Evolutionary conservation across 2,888 invertebrate genomes (phyloP).

Genomic region (Melinaea marsaeus): DNA sequence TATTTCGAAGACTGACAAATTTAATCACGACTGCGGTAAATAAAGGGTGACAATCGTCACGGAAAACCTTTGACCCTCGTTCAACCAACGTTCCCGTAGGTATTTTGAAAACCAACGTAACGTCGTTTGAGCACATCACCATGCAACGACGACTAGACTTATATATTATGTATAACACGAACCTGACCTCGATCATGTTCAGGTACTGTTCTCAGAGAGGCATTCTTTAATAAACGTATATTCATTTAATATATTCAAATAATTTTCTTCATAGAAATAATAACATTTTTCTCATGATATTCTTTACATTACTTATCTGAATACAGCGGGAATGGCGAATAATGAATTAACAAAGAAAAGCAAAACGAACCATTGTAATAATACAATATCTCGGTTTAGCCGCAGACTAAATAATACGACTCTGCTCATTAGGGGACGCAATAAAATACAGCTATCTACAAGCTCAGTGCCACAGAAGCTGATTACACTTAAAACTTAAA

Average conservation of each 20-base stretch:
- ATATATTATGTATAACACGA: no score
- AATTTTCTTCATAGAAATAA: background rate
- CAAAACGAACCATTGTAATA: constrained; percentile 21
- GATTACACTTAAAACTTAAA: constrained; percentile 1
- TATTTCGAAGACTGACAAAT: no score
- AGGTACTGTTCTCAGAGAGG: background rate
- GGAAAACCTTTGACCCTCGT: no score
- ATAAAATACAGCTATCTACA: constrained; percentile 18
- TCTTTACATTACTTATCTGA: constrained; percentile 5
- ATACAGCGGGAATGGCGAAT: constrained; percentile 7
- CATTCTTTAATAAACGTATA: background rate
- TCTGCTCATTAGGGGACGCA: constrained; percentile 24
- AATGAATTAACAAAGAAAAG: constrained; percentile 16
- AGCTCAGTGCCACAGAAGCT: background rate
- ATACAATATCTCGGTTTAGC: constrained; percentile 19
- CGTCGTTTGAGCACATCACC: no score
- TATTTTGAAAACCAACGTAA: no score
- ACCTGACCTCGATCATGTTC: no score
- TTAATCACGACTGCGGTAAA: no score
- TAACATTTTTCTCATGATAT: constrained; percentile 26
- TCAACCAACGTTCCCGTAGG: no score
- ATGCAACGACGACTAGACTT: no score
- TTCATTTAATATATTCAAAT: background rate
- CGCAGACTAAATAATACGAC: constrained; percentile 23
- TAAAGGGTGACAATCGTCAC: no score